A percentile compares a stretch with the other conserved stretches of the same genome.
These are phyloP conservation scores for Falco cherrug DNA, from an alignment of 2,797 vertebrate species.

Conservation along the genomic window DNA sequence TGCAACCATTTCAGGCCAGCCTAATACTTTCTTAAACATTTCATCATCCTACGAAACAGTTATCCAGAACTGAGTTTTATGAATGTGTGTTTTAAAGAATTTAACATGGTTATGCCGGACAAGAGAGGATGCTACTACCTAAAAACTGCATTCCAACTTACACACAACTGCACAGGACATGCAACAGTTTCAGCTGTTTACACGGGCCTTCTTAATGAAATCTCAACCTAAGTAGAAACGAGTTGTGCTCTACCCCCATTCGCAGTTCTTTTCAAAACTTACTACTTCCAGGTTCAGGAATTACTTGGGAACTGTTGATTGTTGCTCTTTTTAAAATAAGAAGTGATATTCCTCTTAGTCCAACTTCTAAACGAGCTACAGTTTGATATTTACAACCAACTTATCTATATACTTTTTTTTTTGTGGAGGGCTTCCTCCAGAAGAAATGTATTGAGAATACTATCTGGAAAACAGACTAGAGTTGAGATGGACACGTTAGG, in stretches of 20 bases:
- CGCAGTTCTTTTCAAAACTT: neutral
- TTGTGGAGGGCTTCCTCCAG: neutral
- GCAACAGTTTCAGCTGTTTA: neutral
- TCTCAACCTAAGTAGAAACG: neutral
- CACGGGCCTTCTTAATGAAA: neutral
- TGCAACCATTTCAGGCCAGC: neutral
- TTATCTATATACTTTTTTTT: accelerated
- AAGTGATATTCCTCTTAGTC: neutral
- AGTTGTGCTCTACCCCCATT: neutral
- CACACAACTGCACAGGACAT: neutral
- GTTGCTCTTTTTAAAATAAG: neutral
- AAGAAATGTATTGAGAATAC: neutral
- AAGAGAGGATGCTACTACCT: neutral
- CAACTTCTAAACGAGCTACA: neutral
- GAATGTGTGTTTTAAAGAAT: neutral
- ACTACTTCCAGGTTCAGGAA: neutral
- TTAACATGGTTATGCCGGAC: accelerated
- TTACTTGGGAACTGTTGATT: neutral
- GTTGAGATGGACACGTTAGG: neutral
- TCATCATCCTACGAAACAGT: neutral
- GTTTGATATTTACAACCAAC: neutral
- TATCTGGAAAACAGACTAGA: neutral
- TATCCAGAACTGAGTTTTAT: neutral
- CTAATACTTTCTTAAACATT: neutral
- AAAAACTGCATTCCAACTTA: neutral